phyloP scores from a whole-genome alignment of 2,888 invertebrate species.

The Dolichomitus sp. region DNA sequence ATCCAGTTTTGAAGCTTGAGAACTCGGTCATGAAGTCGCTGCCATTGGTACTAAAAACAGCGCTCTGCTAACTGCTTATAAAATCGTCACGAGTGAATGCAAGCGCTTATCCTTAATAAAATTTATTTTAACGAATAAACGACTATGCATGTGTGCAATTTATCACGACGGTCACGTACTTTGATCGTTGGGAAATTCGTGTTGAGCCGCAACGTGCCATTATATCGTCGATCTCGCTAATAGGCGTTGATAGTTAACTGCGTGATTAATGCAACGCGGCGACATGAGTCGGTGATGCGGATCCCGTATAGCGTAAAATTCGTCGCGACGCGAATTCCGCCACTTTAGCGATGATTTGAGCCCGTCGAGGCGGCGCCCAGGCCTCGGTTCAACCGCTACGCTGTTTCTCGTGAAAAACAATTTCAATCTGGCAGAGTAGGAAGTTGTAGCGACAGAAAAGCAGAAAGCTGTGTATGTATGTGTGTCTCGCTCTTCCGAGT shows the following conservation, averaged over 20 bases:
- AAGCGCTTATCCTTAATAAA: not conserved
- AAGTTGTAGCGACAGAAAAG: slow-evolving; percentile 70
- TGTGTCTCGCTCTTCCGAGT: not conserved
- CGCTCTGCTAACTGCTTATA: slow-evolving; percentile 6
- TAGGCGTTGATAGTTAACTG: slow-evolving; percentile 42
- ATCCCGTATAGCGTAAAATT: slow-evolving; percentile 40
- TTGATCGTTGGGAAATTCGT: slow-evolving; percentile 15
- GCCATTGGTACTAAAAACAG: not conserved
- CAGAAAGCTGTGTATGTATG: not conserved
- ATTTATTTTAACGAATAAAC: not conserved
- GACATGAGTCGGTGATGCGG: not conserved
- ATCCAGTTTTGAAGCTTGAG: not conserved
- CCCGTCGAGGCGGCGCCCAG: slow-evolving; percentile 50
- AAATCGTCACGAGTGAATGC: not conserved
- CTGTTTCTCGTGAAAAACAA: slow-evolving; percentile 71
- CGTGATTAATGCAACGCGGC: slow-evolving; percentile 51
- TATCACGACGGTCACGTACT: not conserved
- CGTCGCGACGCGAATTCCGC: slow-evolving; percentile 7
- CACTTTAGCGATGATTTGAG: slow-evolving; percentile 56
- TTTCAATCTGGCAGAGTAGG: slow-evolving; percentile 76
- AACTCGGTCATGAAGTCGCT: not conserved
- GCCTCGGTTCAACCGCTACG: slow-evolving; percentile 10
- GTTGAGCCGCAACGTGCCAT: slow-evolving; percentile 1
- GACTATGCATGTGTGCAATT: not conserved
- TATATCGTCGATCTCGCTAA: slow-evolving; percentile 50